A percentile compares a stretch with the other conserved stretches of the same genome.
phyloP scores from a whole-genome alignment of 2,797 vertebrate genomes.

The Tarsius wallacei region DNA sequence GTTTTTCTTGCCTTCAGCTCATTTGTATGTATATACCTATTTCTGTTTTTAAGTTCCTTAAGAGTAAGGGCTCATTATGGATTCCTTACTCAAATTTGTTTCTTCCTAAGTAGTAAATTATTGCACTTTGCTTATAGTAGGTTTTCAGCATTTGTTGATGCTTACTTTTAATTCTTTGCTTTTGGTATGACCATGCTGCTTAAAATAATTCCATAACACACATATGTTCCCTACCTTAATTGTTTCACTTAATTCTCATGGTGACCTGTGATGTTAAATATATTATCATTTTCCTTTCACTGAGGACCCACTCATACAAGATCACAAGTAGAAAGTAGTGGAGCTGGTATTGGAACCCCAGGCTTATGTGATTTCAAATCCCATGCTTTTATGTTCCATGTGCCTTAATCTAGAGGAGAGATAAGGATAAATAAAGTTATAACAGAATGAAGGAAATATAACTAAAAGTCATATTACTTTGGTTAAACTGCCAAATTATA shows the following conservation, averaged over 20 bases:
- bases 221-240: not conserved
- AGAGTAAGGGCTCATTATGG: not conserved
- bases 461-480: conserved; percentile 14
- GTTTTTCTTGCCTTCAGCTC: not conserved
- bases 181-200: not conserved
- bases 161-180: conserved; percentile 39
- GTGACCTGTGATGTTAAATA: conserved; percentile 45
- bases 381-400: not conserved
- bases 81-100: conserved; percentile 9
- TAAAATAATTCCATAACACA: conserved; percentile 32
- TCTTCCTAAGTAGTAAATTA: conserved; percentile 41
- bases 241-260: conserved; percentile 53
- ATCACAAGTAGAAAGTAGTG: conserved; percentile 41
- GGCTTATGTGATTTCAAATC: not conserved
- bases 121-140: not conserved
- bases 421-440: not conserved
- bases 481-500: conserved; percentile 18
- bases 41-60: conserved; percentile 55
- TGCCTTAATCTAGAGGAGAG: not conserved
- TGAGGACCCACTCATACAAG: conserved; percentile 1
- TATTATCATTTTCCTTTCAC: conserved; percentile 2
- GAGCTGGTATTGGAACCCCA: not conserved
- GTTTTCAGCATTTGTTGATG: conserved; percentile 30
- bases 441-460: conserved; percentile 31
- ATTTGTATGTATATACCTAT: conserved; percentile 36